Evolutionary conservation across 1,140 invertebrate genomes (phyloP).

Genomic region (Stegodyphus dumicola): DNA sequence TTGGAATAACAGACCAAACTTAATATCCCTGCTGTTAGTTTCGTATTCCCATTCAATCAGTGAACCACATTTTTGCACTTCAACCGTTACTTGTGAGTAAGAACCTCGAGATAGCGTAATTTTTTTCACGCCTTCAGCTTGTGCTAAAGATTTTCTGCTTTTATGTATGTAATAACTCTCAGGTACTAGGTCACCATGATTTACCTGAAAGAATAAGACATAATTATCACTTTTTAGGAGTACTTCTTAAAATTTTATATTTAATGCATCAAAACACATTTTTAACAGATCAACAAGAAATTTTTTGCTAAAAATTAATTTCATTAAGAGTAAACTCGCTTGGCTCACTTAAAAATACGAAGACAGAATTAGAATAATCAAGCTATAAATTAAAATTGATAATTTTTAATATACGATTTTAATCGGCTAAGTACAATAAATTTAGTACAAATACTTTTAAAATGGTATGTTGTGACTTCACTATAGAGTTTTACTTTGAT

Average conservation of each 20-base stretch:
- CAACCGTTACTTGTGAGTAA: background rate
- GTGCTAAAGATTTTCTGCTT: background rate
- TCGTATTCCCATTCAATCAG: constrained; percentile 2
- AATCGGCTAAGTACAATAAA: too few species aligned
- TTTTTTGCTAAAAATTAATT: too few species aligned
- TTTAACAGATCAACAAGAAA: background rate
- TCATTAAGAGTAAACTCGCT: background rate
- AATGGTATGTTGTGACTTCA: too few species aligned
- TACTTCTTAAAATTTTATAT: background rate
- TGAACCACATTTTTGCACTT: background rate
- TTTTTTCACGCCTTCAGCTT: background rate
- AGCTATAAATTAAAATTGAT: too few species aligned
- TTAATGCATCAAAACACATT: background rate
- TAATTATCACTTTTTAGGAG: background rate
- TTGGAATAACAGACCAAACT: background rate
- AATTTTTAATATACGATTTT: too few species aligned
- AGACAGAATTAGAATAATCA: too few species aligned
- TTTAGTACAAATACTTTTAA: too few species aligned
- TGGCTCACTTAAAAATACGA: background rate
- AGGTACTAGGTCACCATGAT: background rate
- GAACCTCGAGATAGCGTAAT: background rate
- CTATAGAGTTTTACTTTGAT: too few species aligned
- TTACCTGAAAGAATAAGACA: background rate
- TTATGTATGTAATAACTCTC: background rate
- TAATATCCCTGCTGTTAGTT: background rate